These are phyloP conservation scores for Heliconius sara DNA, from an alignment of 2,888 invertebrate species.

Conservation along the genomic window DNA sequence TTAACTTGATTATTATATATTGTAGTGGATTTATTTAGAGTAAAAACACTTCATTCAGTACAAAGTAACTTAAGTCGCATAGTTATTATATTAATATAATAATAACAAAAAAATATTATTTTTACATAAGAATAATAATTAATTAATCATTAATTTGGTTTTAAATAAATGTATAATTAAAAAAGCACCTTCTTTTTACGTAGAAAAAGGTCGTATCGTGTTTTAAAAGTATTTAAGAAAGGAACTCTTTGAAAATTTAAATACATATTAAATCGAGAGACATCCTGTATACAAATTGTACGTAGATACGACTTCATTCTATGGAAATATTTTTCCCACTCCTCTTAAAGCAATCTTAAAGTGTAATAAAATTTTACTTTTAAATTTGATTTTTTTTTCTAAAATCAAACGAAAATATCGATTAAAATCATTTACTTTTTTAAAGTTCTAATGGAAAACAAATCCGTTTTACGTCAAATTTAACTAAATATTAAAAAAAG, in stretches of 20 bases:
- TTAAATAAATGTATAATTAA: conserved; percentile 1
- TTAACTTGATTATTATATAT: conserved; percentile 1
- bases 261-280: conserved; percentile 26
- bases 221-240: not conserved
- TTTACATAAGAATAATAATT: not conserved
- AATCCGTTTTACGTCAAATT: conserved; percentile 2
- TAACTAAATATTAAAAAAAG: not conserved
- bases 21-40: not conserved
- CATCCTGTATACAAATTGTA: not conserved
- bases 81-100: conserved; percentile 2
- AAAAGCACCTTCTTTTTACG: conserved; percentile 8
- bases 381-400: too few species aligned
- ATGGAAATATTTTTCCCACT: not conserved
- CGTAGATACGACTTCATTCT: conserved; percentile 10
- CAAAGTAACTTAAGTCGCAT: not conserved
- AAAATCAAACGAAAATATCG: not conserved
- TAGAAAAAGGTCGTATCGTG: conserved; percentile 15
- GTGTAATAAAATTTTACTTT: not conserved
- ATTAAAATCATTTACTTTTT: not conserved
- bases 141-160: not conserved
- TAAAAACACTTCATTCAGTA: not conserved
- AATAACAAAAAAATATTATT: not conserved
- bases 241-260: conserved; percentile 29
- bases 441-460: not conserved
- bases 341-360: not conserved